Conservation (phyloP, 2,797 vertebrate genomes). For the Myotis findleyi region DNA sequence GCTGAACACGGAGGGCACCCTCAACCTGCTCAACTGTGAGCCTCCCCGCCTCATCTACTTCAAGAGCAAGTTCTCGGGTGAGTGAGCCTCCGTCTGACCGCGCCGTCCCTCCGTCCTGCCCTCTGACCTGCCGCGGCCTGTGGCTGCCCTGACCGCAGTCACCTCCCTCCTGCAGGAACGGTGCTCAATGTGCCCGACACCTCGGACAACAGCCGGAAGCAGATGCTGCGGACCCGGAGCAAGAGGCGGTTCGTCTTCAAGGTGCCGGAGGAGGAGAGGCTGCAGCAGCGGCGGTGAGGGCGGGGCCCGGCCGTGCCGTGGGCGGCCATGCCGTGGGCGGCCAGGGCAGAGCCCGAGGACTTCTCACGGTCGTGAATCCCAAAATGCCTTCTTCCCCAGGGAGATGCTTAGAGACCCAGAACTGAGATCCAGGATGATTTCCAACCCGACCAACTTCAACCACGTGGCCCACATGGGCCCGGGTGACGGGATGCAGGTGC, state of each 20-base stretch:
- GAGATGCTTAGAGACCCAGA: conserved; percentile 98
- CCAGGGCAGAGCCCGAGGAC: accelerated
- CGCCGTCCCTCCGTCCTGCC: background rate
- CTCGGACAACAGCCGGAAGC: conserved; percentile 95
- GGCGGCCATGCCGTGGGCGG: accelerated
- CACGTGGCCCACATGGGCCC: conserved; percentile 99
- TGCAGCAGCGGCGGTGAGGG: conserved; percentile 88
- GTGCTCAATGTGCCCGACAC: conserved; percentile 94
- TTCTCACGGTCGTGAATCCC: accelerated
- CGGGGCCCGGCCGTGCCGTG: accelerated
- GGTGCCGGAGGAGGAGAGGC: conserved; percentile 95
- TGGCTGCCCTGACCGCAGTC: too few species aligned
- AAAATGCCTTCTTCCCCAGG: conserved; percentile 81
- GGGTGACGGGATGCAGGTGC: conserved; percentile 98
- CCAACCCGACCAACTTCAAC: conserved; percentile 98
- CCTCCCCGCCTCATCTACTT: conserved; percentile 95
- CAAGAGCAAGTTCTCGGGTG: conserved; percentile 91
- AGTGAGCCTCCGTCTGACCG: conserved; percentile 76
- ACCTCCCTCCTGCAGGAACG: conserved; percentile 85
- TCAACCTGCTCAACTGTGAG: conserved; percentile 95
- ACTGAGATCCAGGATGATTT: conserved; percentile 96
- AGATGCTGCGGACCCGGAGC: conserved; percentile 97
- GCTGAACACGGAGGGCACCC: conserved; percentile 93
- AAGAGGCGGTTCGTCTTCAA: conserved; percentile 98
- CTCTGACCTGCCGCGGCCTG: too few species aligned